Base-by-base conservation (phyloP, 1,140 invertebrate species). In the Drosophila nigrodunni region DNA sequence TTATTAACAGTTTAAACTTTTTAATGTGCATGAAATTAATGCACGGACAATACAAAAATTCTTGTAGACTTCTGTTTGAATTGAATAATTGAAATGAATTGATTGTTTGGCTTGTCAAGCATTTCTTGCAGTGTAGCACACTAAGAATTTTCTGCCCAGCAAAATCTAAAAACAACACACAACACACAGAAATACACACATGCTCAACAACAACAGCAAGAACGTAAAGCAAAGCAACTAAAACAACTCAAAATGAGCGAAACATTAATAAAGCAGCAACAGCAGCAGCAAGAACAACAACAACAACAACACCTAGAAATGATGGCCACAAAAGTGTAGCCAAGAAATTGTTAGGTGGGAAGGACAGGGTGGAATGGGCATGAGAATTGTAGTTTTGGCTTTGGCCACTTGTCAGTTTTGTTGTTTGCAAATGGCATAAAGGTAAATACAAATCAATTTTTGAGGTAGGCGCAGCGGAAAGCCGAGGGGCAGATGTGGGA, bases 381-480 rank as follows among this genome's bases (percentile, higher is more conserved):
- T 5, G 41, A 7, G 41, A 39, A n/a, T 18, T 35, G 34, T 35
- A 64, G 35, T 52, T 30, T 30, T 35, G 37, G 39, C 70, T 62
- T 39, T 64, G 71, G 62, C 58, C 74, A 68, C 59, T 78, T 78
- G 52, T 66, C 37, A 57, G 64, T 74, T 62, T 13, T 44, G 37
- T 35, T 62, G 30, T 15, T 46, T 47, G 66, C 47, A 65, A 49
- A 64, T 66, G 60, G 64, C 34, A 77, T 60, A 61, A 78, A 64
- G 46, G 41, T 61, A 75, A 78, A 30, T 71, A 69, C 80, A 89
- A 89, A 89, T 89, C 85, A 85, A 89, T 89, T 58, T 72, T 47
- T 72, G 62, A 67, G 46, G 50, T 62, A 49, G 52, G 46, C 15
- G 25, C n/a, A 47, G 37, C n/a, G 54, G 9, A 11, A 61, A 37